Evolutionary conservation across 2,888 invertebrate genomes (phyloP).

Genomic region (Protula sp.): DNA sequence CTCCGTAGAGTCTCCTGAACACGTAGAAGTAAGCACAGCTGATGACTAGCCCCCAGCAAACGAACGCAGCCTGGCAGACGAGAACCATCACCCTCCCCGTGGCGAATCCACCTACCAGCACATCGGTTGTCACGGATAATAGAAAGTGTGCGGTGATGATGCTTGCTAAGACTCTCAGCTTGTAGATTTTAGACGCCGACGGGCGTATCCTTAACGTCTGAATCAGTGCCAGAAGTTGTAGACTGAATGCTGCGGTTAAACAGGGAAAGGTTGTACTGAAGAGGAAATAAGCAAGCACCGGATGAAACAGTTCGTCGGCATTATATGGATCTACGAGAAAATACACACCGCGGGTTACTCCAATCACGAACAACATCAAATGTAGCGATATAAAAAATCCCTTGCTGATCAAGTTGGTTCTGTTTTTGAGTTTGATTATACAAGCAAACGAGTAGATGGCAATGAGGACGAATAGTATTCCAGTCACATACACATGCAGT

Average conservation of each 20-base stretch:
- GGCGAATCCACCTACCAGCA: constrained; percentile 53
- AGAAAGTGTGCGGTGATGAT: constrained; percentile 74
- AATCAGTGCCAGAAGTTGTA: constrained; percentile 77
- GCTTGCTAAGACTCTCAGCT: constrained; percentile 72
- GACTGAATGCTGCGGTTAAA: constrained; percentile 81
- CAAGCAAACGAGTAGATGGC: constrained; percentile 81
- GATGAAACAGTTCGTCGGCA: constrained; percentile 71
- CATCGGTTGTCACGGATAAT: constrained; percentile 76
- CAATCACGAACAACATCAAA: constrained; percentile 74
- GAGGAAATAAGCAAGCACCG: constrained; percentile 71
- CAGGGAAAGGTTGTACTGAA: constrained; percentile 81
- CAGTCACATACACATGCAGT: constrained; percentile 81
- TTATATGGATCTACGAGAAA: constrained; percentile 90
- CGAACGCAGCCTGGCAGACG: constrained; percentile 72
- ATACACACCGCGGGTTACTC: constrained; percentile 71
- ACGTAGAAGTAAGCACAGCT: constrained; percentile 71
- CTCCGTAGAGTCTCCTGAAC: constrained; percentile 40
- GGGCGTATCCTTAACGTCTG: constrained; percentile 64
- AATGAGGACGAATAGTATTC: constrained; percentile 75
- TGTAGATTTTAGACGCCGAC: constrained; percentile 60
- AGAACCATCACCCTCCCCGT: constrained; percentile 39
- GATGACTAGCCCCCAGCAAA: constrained; percentile 75
- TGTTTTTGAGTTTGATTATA: constrained; percentile 64
- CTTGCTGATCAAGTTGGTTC: constrained; percentile 73
- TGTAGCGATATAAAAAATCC: constrained; percentile 84